Percentiles rank a stretch among this genome's conserved stretches.
Evolutionary conservation across 2,113 vertebrate species (phyloP).

Genomic region (Ovis aries): DNA sequence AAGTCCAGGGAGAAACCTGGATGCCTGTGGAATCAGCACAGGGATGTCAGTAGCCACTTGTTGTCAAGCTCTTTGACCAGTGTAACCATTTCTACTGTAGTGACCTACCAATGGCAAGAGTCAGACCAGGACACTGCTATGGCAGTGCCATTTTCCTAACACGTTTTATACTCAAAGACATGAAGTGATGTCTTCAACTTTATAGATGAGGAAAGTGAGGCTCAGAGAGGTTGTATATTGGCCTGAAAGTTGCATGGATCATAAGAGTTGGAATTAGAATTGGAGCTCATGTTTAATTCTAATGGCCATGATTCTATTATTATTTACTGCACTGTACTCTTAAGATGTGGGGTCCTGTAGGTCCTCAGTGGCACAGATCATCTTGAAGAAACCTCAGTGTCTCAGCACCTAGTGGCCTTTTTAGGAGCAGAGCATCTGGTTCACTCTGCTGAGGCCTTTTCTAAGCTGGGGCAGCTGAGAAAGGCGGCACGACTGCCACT

Average conservation of each 20-base stretch:
- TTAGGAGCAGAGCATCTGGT: neutral
- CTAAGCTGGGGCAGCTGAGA: neutral
- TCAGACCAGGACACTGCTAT: neutral
- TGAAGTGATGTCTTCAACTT: neutral
- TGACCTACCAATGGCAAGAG: neutral
- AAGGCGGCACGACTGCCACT: neutral
- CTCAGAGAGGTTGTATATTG: neutral
- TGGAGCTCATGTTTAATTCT: neutral
- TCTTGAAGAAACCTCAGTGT: neutral
- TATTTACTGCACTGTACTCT: neutral
- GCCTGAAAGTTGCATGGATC: neutral
- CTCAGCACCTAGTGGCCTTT: neutral
- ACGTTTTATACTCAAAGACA: neutral
- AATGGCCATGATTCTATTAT: neutral
- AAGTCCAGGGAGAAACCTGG: neutral
- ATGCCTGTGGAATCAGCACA: neutral
- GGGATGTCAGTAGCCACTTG: neutral
- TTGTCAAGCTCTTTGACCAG: neutral
- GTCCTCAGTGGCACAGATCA: neutral
- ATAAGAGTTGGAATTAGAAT: neutral
- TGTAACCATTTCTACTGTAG: too few species aligned
- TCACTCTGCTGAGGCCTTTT: neutral
- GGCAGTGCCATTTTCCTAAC: neutral
- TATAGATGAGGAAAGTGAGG: neutral
- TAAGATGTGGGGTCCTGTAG: neutral